phyloP scores from a whole-genome alignment of 35 echinoderm and acorn worm species.

The Apostichopus japonicus region DNA sequence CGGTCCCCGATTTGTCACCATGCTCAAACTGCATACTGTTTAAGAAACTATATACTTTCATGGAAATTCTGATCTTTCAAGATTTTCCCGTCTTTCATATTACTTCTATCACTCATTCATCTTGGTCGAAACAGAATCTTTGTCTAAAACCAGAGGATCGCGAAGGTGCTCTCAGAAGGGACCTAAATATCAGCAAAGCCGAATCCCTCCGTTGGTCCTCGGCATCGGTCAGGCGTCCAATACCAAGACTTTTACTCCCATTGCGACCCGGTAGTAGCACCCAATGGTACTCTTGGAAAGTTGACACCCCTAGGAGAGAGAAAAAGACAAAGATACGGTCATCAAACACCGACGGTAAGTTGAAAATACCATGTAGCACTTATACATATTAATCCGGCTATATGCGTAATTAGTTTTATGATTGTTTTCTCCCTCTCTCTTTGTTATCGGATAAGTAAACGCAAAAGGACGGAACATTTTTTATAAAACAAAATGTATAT shows the following conservation, averaged over 20 bases:
- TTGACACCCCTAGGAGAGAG: background rate
- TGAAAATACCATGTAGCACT: background rate
- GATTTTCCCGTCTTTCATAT: too few species aligned
- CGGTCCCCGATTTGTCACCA: too few species aligned
- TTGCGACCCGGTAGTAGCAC: slow-evolving; percentile 10
- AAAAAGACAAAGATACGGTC: background rate
- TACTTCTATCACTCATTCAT: background rate
- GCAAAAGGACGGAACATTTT: too few species aligned
- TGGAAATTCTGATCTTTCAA: too few species aligned
- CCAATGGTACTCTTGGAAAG: slow-evolving; percentile 51
- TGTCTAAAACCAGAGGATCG: background rate
- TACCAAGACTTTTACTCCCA: slow-evolving; percentile 21
- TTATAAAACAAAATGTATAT: too few species aligned
- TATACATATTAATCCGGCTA: too few species aligned
- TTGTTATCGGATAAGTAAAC: too few species aligned
- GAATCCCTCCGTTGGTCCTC: slow-evolving; percentile 18
- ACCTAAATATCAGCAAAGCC: background rate
- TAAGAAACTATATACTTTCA: too few species aligned
- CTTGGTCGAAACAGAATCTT: background rate
- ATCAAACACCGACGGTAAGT: slow-evolving; percentile 23
- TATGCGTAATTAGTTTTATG: too few species aligned
- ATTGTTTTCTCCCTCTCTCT: too few species aligned
- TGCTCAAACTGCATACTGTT: too few species aligned
- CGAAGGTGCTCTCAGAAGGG: background rate
- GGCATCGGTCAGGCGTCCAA: slow-evolving; percentile 15